phyloP scores from a whole-genome alignment of 2,797 vertebrate species.

The Chloroceryle amazona region DNA sequence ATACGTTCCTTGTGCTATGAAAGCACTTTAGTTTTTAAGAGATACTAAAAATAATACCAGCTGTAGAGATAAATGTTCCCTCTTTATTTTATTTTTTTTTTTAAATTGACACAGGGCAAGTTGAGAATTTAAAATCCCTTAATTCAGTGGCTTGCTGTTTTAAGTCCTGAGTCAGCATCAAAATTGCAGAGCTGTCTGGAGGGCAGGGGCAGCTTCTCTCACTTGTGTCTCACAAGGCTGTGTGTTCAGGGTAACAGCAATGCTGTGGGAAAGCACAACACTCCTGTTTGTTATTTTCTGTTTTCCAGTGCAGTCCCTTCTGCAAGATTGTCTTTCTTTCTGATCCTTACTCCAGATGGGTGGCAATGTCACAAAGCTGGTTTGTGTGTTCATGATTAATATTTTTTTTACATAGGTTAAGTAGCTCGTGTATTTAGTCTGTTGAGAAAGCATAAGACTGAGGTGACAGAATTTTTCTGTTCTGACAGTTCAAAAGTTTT shows the following conservation, averaged over 20 bases:
- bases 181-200: conserved; percentile 7
- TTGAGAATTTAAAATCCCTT: neutral
- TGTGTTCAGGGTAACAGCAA: neutral
- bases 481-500: neutral
- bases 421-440: neutral
- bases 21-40: neutral
- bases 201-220: neutral
- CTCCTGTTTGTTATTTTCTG: neutral
- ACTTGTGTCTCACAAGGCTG: neutral
- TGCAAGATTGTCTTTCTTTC: neutral
- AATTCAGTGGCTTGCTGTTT: neutral
- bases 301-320: neutral
- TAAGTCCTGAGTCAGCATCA: neutral
- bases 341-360: neutral
- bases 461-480: neutral
- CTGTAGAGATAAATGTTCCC: neutral
- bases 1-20: neutral
- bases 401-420: neutral
- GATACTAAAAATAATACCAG: neutral
- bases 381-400: neutral
- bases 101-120: neutral
- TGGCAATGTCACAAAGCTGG: neutral
- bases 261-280: neutral
- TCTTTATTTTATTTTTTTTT: neutral
- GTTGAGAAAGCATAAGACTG: neutral